A percentile compares a stretch with the other conserved stretches of the same genome.
Conservation (phyloP, 2,888 invertebrate species). For the Empis stercorea region DNA sequence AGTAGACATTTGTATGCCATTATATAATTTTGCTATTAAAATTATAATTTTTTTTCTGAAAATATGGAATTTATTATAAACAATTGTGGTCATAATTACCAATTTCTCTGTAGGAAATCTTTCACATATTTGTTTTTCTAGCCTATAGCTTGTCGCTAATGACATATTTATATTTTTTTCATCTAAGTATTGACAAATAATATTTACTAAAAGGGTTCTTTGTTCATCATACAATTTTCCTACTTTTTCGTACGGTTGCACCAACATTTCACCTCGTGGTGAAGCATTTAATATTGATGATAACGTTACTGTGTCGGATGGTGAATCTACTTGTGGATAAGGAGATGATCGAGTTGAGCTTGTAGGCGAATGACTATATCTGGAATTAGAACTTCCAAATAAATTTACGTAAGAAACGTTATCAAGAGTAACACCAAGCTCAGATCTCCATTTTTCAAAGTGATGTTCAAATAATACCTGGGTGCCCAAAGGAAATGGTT, state of each 20-base stretch:
- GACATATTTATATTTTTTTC: slow-evolving; percentile 12
- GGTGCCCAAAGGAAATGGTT: slow-evolving; percentile 14
- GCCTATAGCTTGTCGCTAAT: slow-evolving; percentile 8
- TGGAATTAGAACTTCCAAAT: slow-evolving; percentile 10
- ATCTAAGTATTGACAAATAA: slow-evolving; percentile 12
- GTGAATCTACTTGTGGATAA: no score
- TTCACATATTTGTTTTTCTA: slow-evolving; percentile 14
- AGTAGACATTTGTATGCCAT: no score
- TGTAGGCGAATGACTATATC: slow-evolving; percentile 7
- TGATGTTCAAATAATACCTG: slow-evolving; percentile 17
- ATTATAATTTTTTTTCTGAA: no score
- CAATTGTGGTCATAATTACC: no score
- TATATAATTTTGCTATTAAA: no score
- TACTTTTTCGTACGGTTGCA: no score
- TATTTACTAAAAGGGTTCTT: slow-evolving; percentile 9
- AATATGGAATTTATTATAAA: no score
- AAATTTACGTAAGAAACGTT: no score
- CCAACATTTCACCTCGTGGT: no score
- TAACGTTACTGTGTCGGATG: no score
- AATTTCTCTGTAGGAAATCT: not conserved
- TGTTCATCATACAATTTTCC: slow-evolving; percentile 15
- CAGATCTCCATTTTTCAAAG: slow-evolving; percentile 14
- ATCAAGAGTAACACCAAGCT: slow-evolving; percentile 4
- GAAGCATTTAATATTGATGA: no score
- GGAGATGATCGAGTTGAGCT: no score